Evolutionary conservation across 2,797 vertebrate genomes (phyloP).

Genomic region (Ceyx erithaca): DNA sequence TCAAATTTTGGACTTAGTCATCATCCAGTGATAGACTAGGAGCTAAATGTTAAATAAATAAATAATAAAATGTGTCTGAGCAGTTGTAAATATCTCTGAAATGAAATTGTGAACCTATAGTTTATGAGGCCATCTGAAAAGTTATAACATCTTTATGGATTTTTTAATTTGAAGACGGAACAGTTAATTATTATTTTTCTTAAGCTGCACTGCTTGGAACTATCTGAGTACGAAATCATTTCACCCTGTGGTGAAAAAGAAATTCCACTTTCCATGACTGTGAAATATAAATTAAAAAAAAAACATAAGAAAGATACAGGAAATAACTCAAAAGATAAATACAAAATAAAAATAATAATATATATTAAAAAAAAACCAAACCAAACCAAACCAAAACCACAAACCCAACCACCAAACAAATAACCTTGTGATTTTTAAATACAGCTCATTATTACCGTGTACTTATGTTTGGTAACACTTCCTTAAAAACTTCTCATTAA

Average conservation of each 20-base stretch:
- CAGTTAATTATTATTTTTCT: not conserved
- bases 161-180: not conserved
- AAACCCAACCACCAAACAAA: not conserved
- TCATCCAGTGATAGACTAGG: not conserved
- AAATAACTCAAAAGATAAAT: not conserved
- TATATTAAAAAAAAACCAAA: not conserved
- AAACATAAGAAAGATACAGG: not conserved
- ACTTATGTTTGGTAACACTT: not conserved
- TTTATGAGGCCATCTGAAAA: not conserved
- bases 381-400: too few species aligned
- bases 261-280: not conserved
- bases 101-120: not conserved
- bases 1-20: not conserved
- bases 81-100: not conserved
- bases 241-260: not conserved
- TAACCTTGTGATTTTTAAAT: not conserved
- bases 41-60: not conserved
- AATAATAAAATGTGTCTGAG: not conserved
- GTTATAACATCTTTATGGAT: not conserved
- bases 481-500: not conserved
- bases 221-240: not conserved
- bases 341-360: not conserved
- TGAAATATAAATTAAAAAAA: not conserved
- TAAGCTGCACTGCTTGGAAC: not conserved
- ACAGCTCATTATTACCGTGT: not conserved